These are phyloP conservation scores for Drosophila mulleri DNA, from an alignment of 2,888 invertebrate genomes.

Conservation along the genomic window DNA sequence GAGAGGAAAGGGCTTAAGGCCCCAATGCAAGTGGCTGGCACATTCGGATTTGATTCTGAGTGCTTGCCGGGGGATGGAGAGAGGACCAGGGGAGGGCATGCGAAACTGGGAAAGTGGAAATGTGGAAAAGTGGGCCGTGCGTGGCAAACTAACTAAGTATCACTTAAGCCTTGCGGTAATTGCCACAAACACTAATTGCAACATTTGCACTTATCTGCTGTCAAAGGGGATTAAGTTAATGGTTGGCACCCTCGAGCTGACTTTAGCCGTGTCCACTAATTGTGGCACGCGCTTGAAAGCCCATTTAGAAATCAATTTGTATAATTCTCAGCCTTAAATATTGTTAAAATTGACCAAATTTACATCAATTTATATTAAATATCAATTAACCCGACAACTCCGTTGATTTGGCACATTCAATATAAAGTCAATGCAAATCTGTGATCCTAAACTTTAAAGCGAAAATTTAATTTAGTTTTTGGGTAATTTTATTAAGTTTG, in stretches of 20 bases:
- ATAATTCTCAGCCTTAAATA: no score
- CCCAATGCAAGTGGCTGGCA: slow-evolving; percentile 12
- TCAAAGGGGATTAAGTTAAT: slow-evolving; percentile 26
- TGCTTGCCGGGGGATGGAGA: not conserved
- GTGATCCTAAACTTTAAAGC: not conserved
- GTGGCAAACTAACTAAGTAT: slow-evolving; percentile 3
- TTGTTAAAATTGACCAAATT: not conserved
- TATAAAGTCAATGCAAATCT: not conserved
- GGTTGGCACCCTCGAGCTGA: not conserved
- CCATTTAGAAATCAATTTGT: not conserved
- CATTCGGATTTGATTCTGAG: slow-evolving; percentile 6
- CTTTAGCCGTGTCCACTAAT: not conserved
- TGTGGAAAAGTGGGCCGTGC: not conserved
- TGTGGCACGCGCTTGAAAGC: not conserved
- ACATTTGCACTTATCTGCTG: slow-evolving; percentile 29
- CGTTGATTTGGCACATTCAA: not conserved
- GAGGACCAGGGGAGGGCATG: not conserved
- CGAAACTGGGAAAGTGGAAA: not conserved
- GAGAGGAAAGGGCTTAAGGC: slow-evolving; percentile 4
- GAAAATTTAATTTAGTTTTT: not conserved
- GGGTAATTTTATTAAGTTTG: not conserved
- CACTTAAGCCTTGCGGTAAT: slow-evolving; percentile 28
- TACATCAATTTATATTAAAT: not conserved
- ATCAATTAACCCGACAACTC: no score
- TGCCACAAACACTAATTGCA: slow-evolving; percentile 35